A percentile compares a stretch with the other conserved stretches of the same genome.
These are phyloP conservation scores for Paradisaea rubra DNA, from an alignment of 2,113 vertebrate species.

Conservation along the genomic window DNA sequence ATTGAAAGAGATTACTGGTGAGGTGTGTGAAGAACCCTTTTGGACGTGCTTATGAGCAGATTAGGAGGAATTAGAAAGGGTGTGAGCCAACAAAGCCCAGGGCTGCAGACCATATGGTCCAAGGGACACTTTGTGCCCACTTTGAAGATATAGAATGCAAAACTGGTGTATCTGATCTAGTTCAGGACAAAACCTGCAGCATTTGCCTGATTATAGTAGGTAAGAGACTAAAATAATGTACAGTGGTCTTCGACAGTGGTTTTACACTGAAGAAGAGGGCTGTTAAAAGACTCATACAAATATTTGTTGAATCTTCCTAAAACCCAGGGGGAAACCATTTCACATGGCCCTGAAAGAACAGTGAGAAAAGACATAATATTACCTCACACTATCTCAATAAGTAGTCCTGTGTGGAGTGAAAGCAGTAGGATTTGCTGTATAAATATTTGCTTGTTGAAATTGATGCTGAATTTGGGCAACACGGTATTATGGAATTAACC, in stretches of 20 bases:
- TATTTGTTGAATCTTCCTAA: background rate
- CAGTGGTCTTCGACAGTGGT: background rate
- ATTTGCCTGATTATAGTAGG: background rate
- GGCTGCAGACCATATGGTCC: background rate
- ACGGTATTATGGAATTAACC: background rate
- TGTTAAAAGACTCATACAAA: background rate
- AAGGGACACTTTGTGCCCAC: background rate
- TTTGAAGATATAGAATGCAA: background rate
- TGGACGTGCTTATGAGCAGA: constrained; percentile 7
- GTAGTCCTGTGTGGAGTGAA: background rate
- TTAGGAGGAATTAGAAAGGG: background rate
- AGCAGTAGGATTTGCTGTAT: background rate
- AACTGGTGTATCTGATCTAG: background rate
- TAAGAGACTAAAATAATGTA: background rate
- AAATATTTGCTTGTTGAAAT: constrained; percentile 34
- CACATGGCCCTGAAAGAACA: background rate
- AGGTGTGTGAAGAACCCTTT: background rate
- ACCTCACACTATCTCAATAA: background rate
- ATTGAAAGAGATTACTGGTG: background rate
- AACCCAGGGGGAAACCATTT: background rate
- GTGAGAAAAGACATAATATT: background rate
- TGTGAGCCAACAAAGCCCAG: background rate
- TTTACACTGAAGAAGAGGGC: background rate
- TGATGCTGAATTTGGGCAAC: background rate
- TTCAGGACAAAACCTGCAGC: background rate